Conservation (phyloP, 1,140 invertebrate species). For the Lepidotrigona ventralis region DNA sequence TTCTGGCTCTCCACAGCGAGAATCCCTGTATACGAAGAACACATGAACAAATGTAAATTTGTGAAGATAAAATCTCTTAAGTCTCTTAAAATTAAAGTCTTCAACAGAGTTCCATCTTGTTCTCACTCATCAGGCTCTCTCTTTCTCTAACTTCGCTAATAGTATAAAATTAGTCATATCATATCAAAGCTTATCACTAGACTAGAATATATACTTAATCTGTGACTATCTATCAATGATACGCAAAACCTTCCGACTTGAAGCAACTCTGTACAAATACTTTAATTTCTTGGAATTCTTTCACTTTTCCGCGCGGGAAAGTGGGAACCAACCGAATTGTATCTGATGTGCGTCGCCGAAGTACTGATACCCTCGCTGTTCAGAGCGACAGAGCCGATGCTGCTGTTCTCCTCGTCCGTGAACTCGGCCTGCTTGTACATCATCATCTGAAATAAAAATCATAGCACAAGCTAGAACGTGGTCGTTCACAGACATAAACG, state of each 20-base stretch:
- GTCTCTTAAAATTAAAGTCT: background rate
- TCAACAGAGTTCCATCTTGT: background rate
- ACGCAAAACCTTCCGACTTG: background rate
- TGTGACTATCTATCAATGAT: background rate
- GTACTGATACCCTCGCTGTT: conserved; percentile 83
- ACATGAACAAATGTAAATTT: conserved; percentile 1
- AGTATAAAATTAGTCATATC: background rate
- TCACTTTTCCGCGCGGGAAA: too few species aligned
- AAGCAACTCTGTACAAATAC: background rate
- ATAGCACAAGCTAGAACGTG: background rate
- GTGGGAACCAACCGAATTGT: conserved; percentile 84
- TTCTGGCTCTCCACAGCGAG: conserved; percentile 84
- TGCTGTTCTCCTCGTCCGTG: conserved; percentile 90
- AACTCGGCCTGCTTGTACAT: conserved; percentile 92
- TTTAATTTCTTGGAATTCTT: background rate
- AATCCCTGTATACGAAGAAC: conserved; percentile 73
- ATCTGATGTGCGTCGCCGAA: conserved; percentile 89
- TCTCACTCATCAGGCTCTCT: too few species aligned
- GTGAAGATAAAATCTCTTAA: background rate
- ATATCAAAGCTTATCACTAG: background rate
- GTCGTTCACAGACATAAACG: background rate
- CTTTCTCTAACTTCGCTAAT: background rate
- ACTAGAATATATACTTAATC: background rate
- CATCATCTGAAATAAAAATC: conserved; percentile 85
- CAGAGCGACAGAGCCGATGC: conserved; percentile 89